Evolutionary conservation across 1,140 invertebrate species (phyloP), one percentile per base, ranked within the genome.

Genomic region (Rhyzopertha dominica): DNA sequence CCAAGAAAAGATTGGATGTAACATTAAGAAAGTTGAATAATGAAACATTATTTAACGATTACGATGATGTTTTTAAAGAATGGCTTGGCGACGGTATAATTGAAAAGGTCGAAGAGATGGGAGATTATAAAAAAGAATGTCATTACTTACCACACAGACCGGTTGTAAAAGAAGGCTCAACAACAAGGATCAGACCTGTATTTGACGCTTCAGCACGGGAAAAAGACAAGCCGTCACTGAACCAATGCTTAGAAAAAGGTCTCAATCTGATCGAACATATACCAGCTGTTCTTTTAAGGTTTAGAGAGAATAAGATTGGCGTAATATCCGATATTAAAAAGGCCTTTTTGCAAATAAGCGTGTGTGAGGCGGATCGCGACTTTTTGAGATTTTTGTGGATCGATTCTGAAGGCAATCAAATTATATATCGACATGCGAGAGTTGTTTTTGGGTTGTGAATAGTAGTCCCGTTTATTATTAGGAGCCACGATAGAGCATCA

Each of bases 261-360:
- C 47, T 51, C 4, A 71, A 72, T 53, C 44, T 71, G 1, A 54
- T 71, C 5, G 65, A 72, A 41, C 16, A 53, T 0, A 66, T 73
- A 10, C 61, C 66, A 5, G 23, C 51, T 2, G 44, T 72, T 23
- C 28, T 72, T 17, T 16, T 63, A 10, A 43, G 53, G 8, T 73
- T 74, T 52, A 47, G 70, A 42, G 47, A 13, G 37, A 51, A 56
- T 23, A 56, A 43, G 25, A 59, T 61, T 42, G 69, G 56, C 14
- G 53, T 71, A 0, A 59, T 62, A 4, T 53, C 67, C 2, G 69
- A 73, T 41, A 69, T 74, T 4, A 46, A 53, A 29, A 66, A 64
- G 24, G 69, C 62, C 0, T 72, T 73, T 56, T 43, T 66, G 9
- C 60, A 66, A 45, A 65, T 72, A 5, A 32, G 14, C 9, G 12